Conservation (phyloP, 2,113 vertebrate species). For the Pipa parva region DNA sequence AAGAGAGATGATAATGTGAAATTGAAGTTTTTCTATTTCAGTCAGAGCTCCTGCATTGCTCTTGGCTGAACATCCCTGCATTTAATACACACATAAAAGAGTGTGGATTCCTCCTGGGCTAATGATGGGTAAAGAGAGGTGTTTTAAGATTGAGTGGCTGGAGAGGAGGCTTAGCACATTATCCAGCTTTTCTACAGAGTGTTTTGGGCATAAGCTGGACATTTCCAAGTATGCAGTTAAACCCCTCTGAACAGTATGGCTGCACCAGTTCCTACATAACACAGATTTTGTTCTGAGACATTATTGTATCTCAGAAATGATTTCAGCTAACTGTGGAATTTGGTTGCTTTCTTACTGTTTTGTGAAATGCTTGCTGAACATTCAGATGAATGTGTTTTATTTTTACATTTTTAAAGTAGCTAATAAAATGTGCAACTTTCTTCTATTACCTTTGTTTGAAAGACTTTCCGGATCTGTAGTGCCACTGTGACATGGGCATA, state of each 20-base stretch:
- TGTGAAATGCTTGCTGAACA: too few species aligned
- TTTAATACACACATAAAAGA: not conserved
- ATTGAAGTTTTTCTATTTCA: conserved; percentile 2
- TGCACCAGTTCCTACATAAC: not conserved
- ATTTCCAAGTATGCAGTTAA: not conserved
- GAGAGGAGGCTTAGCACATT: conserved; percentile 17
- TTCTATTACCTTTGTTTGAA: too few species aligned
- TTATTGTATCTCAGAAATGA: not conserved
- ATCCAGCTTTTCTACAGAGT: not conserved
- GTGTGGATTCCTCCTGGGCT: not conserved
- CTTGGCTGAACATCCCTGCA: conserved; percentile 8
- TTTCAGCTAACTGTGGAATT: not conserved
- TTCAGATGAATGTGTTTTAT: too few species aligned
- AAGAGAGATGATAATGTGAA: conserved; percentile 10
- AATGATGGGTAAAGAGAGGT: conserved; percentile 26
- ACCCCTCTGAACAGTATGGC: not conserved
- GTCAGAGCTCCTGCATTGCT: not conserved
- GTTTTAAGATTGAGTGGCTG: conserved; percentile 14
- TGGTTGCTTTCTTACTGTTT: not conserved
- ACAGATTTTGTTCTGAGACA: not conserved
- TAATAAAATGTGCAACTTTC: too few species aligned
- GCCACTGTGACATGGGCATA: too few species aligned
- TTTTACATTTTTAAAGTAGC: too few species aligned
- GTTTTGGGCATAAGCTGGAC: not conserved
- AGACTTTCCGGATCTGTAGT: too few species aligned